These are phyloP conservation scores for Euleptes europaea DNA, from an alignment of 2,113 vertebrate genomes.

Conservation along the genomic window DNA sequence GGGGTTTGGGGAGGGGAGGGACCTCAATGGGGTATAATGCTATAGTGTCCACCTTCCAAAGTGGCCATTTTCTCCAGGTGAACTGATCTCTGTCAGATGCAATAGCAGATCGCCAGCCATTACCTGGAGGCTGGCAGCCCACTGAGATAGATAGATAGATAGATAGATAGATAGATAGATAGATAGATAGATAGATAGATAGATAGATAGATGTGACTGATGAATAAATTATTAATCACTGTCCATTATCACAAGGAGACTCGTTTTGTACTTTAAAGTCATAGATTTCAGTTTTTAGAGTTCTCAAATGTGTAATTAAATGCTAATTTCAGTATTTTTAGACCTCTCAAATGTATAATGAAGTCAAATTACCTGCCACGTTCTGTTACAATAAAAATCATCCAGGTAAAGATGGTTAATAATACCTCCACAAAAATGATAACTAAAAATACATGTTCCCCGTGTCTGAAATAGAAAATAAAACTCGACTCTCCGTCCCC, in stretches of 20 bases:
- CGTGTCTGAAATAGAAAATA: neutral
- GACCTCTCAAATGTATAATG: conserved; percentile 13
- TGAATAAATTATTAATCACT: neutral
- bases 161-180: too few relatives aligned
- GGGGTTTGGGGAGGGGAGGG: too few relatives aligned
- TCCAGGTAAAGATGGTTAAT: neutral
- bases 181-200: too few relatives aligned
- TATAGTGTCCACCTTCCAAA: too few relatives aligned
- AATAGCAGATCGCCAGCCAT: too few relatives aligned
- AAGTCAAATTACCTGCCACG: conserved; percentile 34
- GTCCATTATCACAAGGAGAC: neutral
- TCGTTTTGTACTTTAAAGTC: neutral
- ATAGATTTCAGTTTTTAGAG: neutral
- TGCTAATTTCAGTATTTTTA: neutral
- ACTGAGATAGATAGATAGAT: too few relatives aligned
- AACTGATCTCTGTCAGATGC: too few relatives aligned
- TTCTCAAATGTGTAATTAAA: neutral
- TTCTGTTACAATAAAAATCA: conserved; percentile 31
- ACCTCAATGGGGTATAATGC: too few relatives aligned
- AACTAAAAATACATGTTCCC: neutral
- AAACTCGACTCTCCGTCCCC: neutral
- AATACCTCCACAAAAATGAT: neutral
- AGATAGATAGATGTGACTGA: rapidly evolving
- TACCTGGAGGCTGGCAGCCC: too few relatives aligned
- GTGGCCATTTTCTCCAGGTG: too few relatives aligned